Conservation (phyloP, 2,888 invertebrate genomes). For the Volucella bombylans region DNA sequence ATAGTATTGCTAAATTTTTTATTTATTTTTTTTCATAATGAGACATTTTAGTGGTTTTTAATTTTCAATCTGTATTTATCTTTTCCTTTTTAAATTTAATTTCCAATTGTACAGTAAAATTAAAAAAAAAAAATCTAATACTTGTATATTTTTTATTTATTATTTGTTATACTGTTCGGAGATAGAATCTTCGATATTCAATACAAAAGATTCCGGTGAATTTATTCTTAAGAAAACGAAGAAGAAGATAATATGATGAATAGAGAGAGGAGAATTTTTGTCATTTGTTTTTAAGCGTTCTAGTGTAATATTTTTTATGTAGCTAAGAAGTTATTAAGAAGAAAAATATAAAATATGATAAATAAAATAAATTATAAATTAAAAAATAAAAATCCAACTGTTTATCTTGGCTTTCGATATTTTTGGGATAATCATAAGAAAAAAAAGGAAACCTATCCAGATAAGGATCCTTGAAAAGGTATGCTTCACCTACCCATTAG, state of each 20-base stretch:
- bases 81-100: constrained; percentile 6
- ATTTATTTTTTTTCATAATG: constrained; percentile 20
- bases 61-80: constrained; percentile 57
- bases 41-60: constrained; percentile 19
- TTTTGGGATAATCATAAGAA: too few relatives aligned
- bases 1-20: too few relatives aligned
- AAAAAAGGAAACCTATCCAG: neutral
- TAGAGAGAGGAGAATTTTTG: constrained; percentile 44
- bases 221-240: constrained; percentile 29
- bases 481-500: too few relatives aligned
- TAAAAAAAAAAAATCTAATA: constrained; percentile 24
- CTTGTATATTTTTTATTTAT: constrained; percentile 53
- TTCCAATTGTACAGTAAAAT: constrained; percentile 57
- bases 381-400: constrained; percentile 3
- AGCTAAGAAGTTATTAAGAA: constrained; percentile 68
- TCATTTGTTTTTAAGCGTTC: constrained; percentile 70
- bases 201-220: constrained; percentile 41
- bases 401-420: neutral
- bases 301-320: constrained; percentile 72
- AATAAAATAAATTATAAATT: constrained; percentile 73
- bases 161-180: constrained; percentile 66
- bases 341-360: constrained; percentile 67
- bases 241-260: constrained; percentile 12
- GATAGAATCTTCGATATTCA: constrained; percentile 38
- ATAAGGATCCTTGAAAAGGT: too few relatives aligned